Evolutionary conservation across 1,140 invertebrate species (phyloP).

Genomic region (Schlechtendalia chinensis): DNA sequence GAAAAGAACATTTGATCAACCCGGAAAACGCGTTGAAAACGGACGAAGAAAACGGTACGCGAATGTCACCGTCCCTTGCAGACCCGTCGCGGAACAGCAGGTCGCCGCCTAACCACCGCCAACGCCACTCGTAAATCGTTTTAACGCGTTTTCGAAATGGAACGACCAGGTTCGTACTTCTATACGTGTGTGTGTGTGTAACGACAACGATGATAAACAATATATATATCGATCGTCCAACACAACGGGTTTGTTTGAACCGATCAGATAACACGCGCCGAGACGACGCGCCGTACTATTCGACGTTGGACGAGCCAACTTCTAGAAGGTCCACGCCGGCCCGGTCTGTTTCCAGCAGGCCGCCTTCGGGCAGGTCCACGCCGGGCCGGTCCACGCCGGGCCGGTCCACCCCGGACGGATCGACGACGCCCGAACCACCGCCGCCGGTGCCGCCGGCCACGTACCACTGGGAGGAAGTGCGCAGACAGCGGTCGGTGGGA

Average conservation of each 20-base stretch:
- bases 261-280: background rate
- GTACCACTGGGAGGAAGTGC: slow-evolving; percentile 58
- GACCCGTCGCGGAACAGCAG: background rate
- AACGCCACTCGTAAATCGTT: no score
- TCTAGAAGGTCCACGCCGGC: background rate
- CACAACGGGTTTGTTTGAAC: background rate
- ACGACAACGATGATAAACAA: no score
- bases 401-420: background rate
- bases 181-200: no score
- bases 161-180: slow-evolving; percentile 31
- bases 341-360: background rate
- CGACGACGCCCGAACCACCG: slow-evolving; percentile 47
- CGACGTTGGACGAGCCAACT: background rate
- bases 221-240: no score
- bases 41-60: background rate
- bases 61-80: background rate
- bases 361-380: background rate
- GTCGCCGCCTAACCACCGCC: no score
- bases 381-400: slow-evolving; percentile 8
- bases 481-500: slow-evolving; percentile 55
- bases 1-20: no score
- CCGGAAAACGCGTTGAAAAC: background rate
- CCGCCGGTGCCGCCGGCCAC: slow-evolving; percentile 57
- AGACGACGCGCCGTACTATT: background rate
- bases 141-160: background rate